A percentile compares a stretch with the other conserved stretches of the same genome.
Conservation (phyloP, 2,797 vertebrate genomes). For the Acanthurus tractus region DNA sequence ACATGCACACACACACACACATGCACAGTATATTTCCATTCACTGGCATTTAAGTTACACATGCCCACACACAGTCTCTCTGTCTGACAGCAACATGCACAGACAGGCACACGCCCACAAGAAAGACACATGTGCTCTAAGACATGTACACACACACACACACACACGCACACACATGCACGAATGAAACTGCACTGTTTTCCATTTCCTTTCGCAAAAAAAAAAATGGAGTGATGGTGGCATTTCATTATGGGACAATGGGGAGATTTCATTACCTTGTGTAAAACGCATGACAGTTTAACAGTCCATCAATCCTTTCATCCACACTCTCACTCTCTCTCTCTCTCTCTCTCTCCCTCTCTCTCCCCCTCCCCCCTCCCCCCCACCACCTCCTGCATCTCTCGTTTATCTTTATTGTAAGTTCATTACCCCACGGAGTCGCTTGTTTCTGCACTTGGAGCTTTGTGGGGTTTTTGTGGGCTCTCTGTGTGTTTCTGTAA, state of each 20-base stretch:
- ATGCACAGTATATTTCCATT: constrained; percentile 39
- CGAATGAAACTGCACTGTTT: not conserved
- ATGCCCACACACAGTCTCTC: constrained; percentile 4
- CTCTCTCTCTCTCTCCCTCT: not conserved
- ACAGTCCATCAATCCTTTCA: constrained; percentile 69
- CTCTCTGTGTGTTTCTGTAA: constrained; percentile 17
- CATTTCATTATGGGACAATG: constrained; percentile 63
- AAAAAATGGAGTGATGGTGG: constrained; percentile 1
- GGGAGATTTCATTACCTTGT: constrained; percentile 67
- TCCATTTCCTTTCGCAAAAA: constrained; percentile 28
- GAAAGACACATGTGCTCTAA: constrained; percentile 4
- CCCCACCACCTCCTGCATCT: constrained; percentile 21
- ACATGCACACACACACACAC: not conserved
- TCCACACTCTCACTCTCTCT: not conserved
- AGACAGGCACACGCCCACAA: not conserved
- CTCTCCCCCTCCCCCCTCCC: not conserved
- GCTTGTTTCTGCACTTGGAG: constrained; percentile 7
- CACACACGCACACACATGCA: not conserved
- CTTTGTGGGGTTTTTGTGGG: constrained; percentile 6
- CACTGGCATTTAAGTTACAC: constrained; percentile 51
- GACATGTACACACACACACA: not conserved
- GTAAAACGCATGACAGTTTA: constrained; percentile 70
- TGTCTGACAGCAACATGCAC: too few species aligned
- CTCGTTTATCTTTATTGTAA: constrained; percentile 66
- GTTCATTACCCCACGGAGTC: constrained; percentile 61